Conservation (phyloP, 2,888 invertebrate genomes). For the Terebella lapidaria region DNA sequence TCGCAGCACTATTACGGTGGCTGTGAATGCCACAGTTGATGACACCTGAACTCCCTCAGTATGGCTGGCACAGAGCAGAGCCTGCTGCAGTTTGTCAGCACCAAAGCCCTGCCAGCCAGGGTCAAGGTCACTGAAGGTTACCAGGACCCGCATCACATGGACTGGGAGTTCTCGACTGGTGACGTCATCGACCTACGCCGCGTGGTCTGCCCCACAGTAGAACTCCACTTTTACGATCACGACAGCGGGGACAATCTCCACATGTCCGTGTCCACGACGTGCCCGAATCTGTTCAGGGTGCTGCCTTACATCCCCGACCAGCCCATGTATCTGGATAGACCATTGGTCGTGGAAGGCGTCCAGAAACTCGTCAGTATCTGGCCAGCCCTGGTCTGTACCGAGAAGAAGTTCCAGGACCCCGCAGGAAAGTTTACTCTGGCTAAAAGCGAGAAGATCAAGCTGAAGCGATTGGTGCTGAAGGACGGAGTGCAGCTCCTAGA, state of each 20-base stretch:
- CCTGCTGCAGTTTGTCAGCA: slow-evolving; percentile 1
- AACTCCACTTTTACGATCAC: slow-evolving; percentile 1
- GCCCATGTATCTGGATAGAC: background rate
- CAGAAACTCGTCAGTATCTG: background rate
- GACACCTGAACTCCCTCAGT: too few relatives aligned
- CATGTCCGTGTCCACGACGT: background rate
- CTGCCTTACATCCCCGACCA: background rate
- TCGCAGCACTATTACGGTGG: too few relatives aligned
- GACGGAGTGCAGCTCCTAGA: background rate
- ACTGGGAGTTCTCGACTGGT: slow-evolving; percentile 6
- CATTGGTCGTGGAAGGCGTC: background rate
- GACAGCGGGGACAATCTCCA: background rate
- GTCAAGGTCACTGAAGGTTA: slow-evolving; percentile 6
- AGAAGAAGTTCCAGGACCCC: background rate
- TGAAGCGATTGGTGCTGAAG: background rate
- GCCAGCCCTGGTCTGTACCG: background rate
- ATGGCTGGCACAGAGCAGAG: background rate
- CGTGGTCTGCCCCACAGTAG: slow-evolving; percentile 3
- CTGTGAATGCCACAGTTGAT: too few relatives aligned
- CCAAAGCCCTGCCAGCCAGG: background rate
- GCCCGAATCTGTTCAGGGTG: background rate
- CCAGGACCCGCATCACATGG: background rate
- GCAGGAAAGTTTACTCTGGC: background rate
- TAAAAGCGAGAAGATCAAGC: background rate
- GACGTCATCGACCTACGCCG: slow-evolving; percentile 4